A percentile compares a stretch with the other conserved stretches of the same genome.
phyloP scores from a whole-genome alignment of 2,113 vertebrate species.

The Hemiscyllium ocellatum region DNA sequence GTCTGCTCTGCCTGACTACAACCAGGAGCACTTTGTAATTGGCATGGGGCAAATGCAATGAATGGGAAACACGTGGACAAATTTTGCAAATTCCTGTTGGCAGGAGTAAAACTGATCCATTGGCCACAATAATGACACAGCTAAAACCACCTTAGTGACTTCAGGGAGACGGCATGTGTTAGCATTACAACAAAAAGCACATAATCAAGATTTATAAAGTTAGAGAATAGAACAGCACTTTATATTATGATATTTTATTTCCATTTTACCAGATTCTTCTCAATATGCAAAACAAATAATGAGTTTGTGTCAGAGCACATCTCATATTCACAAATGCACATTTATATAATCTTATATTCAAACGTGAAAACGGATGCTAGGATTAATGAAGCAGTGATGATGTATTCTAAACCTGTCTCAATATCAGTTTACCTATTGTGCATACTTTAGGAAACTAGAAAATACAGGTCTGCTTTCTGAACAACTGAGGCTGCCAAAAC shows the following conservation, averaged over 20 bases:
- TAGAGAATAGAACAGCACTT: background rate
- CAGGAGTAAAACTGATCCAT: background rate
- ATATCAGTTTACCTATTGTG: too few relatives aligned
- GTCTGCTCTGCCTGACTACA: background rate
- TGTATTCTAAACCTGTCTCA: background rate
- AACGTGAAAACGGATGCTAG: constrained; percentile 4
- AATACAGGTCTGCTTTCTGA: background rate
- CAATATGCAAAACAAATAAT: constrained; percentile 27
- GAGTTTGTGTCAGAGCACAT: background rate
- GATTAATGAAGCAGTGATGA: background rate
- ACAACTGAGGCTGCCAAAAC: background rate
- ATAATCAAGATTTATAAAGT: background rate
- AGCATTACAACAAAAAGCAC: background rate
- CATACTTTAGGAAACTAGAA: background rate
- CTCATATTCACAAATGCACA: constrained; percentile 9
- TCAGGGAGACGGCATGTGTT: background rate
- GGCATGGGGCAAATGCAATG: background rate
- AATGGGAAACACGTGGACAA: background rate
- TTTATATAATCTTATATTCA: constrained; percentile 14
- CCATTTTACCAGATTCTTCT: background rate
- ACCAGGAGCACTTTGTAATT: background rate
- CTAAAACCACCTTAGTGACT: background rate
- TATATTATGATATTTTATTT: constrained; percentile 15
- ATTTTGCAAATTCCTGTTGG: background rate
- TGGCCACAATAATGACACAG: background rate